Conservation (phyloP, 2,888 invertebrate genomes). For the Leucophenga montana region DNA sequence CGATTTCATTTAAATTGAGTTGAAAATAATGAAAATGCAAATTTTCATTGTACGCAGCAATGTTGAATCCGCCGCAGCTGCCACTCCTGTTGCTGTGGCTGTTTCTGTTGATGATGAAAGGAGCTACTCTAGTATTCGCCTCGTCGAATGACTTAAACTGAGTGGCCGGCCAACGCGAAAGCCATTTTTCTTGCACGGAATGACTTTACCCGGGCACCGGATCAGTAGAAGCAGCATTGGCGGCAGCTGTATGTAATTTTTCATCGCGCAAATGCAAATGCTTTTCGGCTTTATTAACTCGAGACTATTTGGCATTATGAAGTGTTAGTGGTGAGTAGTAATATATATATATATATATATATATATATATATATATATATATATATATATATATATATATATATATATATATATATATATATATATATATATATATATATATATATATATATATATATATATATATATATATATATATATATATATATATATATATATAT, state of each 20-base stretch:
- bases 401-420: no score
- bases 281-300: conserved; percentile 20
- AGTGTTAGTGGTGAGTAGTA: conserved; percentile 11
- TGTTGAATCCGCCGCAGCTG: conserved; percentile 13
- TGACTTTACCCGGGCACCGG: background rate
- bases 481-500: no score
- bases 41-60: conserved; percentile 36
- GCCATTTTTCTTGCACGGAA: conserved; percentile 22
- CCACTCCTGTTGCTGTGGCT: background rate
- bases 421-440: no score
- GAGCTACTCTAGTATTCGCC: conserved; percentile 4
- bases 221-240: background rate
- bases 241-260: conserved; percentile 21
- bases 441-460: no score
- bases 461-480: no score
- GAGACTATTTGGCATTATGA: conserved; percentile 25
- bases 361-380: no score
- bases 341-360: background rate
- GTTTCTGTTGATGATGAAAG: conserved; percentile 1
- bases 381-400: no score
- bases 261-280: conserved; percentile 26
- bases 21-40: conserved; percentile 61
- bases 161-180: conserved; percentile 13
- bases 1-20: conserved; percentile 55
- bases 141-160: conserved; percentile 17